Evolutionary conservation across 2,797 vertebrate species (phyloP), one percentile per base, ranked within the genome.

Genomic region (Pangasius mekongensis): DNA sequence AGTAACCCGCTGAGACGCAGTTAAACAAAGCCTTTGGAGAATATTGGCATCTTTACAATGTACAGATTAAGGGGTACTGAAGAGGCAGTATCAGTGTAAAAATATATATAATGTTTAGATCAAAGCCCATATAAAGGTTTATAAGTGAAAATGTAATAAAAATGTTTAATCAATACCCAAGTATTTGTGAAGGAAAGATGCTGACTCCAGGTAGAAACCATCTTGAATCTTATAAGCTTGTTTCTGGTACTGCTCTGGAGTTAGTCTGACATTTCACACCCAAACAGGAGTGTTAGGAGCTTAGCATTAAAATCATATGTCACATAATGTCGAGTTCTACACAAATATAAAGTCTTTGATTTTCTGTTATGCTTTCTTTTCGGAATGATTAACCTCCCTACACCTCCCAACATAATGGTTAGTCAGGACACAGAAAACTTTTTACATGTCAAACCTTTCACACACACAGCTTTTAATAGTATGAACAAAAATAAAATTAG

Each of bases 1-100:
- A 56, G 83, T 86, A 89, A 87, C 90, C 83, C 54, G 18, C 8
- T 74, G 67, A 58, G n/a, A 83, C 3, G 27, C 20, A n/a, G 66
- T 87, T 60, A 60, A 58, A 73, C 14, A 58, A 27, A 82, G 73
- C 62, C 14, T 67, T 62, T n/a, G 24, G 36, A 82, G 36, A 64
- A 47, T 24, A n/a, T 24, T 16, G 3, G 11, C 13, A 16, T 13
- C 22, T 47, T 64, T 62, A 64, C 36, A 83, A 64, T 47, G 58
- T 62, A 47, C 9, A 14, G n/a, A 43, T 39, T 64, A 27, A 64
- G 36, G 9, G 6, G 58, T 47, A 47, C 33, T 27, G 56, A 62
- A 62, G 24, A 24, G 13, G 33, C 33, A 7, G 30, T 58, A 22
- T 81, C 56, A 54, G 47, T n/a, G 49, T 24, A n/a, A 54, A 27